Conservation (phyloP, 2,888 invertebrate species). For the Marronus borbonicus region DNA sequence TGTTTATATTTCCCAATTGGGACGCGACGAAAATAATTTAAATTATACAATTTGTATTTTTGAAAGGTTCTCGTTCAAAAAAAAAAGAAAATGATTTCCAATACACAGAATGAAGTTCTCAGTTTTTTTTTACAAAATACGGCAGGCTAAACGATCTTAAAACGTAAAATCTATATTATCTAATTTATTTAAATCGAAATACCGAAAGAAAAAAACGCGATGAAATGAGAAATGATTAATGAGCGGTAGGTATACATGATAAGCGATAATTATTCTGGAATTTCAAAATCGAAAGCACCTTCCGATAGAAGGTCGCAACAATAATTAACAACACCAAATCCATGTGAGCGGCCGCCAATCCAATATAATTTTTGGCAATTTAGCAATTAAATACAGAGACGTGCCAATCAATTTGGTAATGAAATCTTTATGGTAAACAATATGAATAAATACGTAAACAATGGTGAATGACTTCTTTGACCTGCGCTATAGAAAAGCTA, state of each 20-base stretch:
- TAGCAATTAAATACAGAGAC: background rate
- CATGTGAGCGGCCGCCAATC: background rate
- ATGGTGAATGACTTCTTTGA: background rate
- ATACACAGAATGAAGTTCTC: no score
- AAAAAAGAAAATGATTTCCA: no score
- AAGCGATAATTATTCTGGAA: no score
- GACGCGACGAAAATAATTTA: no score
- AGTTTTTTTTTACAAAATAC: no score
- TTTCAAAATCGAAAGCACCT: background rate
- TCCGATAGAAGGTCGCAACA: background rate
- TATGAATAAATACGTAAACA: background rate
- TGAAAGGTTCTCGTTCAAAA: no score
- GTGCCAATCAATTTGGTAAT: conserved; percentile 11
- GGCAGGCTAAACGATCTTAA: no score
- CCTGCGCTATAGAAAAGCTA: no score
- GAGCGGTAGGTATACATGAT: background rate
- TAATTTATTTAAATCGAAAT: background rate
- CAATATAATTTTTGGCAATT: conserved; percentile 2
- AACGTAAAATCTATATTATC: background rate
- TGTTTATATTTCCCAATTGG: no score
- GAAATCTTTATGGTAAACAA: background rate
- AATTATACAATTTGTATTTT: no score
- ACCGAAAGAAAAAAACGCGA: background rate
- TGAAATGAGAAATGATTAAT: background rate
- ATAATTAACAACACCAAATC: background rate